A percentile compares a stretch with the other conserved stretches of the same genome.
phyloP scores from a whole-genome alignment of 2,888 invertebrate genomes.

The Psylliodes chrysocephalus region DNA sequence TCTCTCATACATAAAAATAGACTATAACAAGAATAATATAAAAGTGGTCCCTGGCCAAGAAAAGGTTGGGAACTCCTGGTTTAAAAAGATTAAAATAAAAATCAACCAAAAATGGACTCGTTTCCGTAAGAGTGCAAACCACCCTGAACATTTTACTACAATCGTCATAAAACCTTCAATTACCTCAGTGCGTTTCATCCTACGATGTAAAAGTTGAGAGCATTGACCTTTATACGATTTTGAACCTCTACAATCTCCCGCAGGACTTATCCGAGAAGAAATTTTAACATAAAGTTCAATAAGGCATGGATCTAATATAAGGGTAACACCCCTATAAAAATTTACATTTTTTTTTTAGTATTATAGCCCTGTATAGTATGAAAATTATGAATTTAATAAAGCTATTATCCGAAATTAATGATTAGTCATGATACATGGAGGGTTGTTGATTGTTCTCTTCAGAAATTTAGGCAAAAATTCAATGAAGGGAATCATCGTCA shows the following conservation, averaged over 20 bases:
- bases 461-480: no score
- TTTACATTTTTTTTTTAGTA: neutral
- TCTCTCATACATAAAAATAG: no score
- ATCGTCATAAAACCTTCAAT: slow-evolving; percentile 9
- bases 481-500: no score
- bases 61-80: no score
- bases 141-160: slow-evolving; percentile 2
- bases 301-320: neutral
- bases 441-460: neutral
- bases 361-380: neutral
- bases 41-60: no score
- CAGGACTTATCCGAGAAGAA: neutral
- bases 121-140: neutral
- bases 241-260: neutral
- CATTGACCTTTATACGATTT: slow-evolving; percentile 11
- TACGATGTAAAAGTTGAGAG: neutral
- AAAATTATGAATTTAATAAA: neutral
- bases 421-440: neutral
- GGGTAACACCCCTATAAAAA: slow-evolving; percentile 4
- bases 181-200: slow-evolving; percentile 12
- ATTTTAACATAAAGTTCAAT: slow-evolving; percentile 4
- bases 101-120: neutral
- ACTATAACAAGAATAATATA: no score
- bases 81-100: neutral
- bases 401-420: neutral